Evolutionary conservation across 2,113 vertebrate species (phyloP).

Genomic region (Aptenodytes forsteri): DNA sequence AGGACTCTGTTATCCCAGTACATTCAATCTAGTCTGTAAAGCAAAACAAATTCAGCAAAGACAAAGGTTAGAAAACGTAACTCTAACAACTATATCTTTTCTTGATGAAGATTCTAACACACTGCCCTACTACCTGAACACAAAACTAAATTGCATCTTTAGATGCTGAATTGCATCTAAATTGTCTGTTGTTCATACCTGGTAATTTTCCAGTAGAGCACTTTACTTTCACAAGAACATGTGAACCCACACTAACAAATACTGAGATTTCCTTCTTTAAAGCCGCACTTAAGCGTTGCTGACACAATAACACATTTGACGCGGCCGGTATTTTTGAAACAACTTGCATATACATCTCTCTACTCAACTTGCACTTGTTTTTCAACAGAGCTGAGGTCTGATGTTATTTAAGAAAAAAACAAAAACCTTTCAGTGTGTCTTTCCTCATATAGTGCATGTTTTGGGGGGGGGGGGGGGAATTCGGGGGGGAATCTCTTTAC

Average conservation of each 20-base stretch:
- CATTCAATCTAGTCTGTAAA: not conserved
- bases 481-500: fast-evolving
- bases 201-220: not conserved
- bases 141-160: not conserved
- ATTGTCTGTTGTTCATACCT: not conserved
- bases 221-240: not conserved
- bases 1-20: not conserved
- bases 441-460: not conserved
- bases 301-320: not conserved
- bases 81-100: fast-evolving
- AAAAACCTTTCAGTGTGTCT: not conserved
- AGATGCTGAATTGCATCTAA: not conserved
- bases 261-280: not conserved
- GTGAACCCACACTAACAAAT: fast-evolving
- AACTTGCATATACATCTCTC: fast-evolving
- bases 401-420: not conserved
- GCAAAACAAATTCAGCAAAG: not conserved
- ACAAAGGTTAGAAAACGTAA: not conserved
- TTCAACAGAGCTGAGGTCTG: not conserved
- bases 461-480: fast-evolving
- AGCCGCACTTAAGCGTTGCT: not conserved
- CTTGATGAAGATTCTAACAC: not conserved
- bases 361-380: not conserved
- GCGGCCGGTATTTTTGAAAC: not conserved
- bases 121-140: not conserved